A percentile compares a stretch with the other conserved stretches of the same genome.
Conservation (phyloP, 1,140 invertebrate species). For the Teleogryllus occipitalis region DNA sequence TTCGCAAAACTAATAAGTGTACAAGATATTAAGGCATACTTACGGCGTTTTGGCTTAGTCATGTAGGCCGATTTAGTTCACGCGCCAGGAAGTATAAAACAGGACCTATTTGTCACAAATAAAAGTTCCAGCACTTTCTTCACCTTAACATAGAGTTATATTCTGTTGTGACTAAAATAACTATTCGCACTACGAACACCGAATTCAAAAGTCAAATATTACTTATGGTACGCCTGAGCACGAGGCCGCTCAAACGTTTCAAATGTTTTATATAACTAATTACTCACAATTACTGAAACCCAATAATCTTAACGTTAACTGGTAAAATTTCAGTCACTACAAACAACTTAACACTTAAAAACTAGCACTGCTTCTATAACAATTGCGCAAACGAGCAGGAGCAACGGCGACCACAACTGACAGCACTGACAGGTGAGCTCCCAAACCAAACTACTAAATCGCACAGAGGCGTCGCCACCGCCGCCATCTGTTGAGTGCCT, state of each 20-base stretch:
- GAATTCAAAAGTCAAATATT: no score
- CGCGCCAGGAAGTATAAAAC: neutral
- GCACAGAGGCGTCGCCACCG: neutral
- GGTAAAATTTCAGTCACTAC: neutral
- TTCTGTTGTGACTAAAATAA: no score
- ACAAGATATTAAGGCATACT: neutral
- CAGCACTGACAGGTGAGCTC: neutral
- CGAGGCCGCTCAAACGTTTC: no score
- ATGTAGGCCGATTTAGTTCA: neutral
- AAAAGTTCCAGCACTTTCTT: no score
- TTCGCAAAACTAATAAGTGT: no score
- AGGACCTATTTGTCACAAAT: neutral
- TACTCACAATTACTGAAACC: no score
- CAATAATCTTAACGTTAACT: no score
- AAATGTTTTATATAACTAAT: no score
- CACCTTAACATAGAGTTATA: no score
- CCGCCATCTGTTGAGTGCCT: neutral
- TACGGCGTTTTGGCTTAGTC: slow-evolving; percentile 14
- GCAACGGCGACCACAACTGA: neutral
- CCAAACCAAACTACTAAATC: neutral
- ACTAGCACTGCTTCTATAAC: neutral
- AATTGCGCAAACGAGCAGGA: neutral
- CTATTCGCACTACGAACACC: no score
- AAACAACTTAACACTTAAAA: neutral
- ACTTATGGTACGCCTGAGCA: no score